Evolutionary conservation across 2,113 vertebrate genomes (phyloP).

Genomic region (Nesospiza acunhae): DNA sequence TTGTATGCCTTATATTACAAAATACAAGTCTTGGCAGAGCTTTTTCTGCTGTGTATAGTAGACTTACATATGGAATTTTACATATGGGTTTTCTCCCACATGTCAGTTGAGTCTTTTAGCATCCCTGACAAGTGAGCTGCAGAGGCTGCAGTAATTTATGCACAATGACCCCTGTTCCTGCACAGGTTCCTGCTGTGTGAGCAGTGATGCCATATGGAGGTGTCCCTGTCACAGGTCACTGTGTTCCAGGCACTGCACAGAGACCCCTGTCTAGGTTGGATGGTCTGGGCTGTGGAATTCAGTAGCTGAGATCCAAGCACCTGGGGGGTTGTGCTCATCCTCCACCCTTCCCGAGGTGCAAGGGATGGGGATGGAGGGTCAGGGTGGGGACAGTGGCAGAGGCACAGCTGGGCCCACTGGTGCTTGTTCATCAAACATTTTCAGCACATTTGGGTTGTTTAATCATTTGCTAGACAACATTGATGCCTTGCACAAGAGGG

Average conservation of each 20-base stretch:
- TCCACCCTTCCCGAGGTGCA: neutral
- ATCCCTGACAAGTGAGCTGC: neutral
- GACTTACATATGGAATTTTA: neutral
- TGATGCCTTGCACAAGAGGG: neutral
- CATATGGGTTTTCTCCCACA: neutral
- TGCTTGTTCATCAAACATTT: neutral
- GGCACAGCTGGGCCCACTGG: neutral
- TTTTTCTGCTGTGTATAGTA: neutral
- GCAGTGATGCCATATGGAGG: neutral
- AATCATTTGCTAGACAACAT: neutral
- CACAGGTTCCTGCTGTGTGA: neutral
- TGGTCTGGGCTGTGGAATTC: neutral
- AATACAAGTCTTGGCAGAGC: neutral
- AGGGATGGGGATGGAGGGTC: neutral
- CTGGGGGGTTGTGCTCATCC: neutral
- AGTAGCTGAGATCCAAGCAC: neutral
- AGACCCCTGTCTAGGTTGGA: neutral
- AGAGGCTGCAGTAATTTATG: neutral
- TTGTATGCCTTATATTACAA: neutral
- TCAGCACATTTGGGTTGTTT: neutral
- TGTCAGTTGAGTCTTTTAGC: neutral
- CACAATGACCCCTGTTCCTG: neutral
- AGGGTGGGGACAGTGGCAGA: neutral
- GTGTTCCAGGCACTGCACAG: neutral
- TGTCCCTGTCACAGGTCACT: neutral